Percentiles rank a stretch among this genome's conserved stretches.
phyloP scores from a whole-genome alignment of 2,797 vertebrate genomes.

The Phaenicophaeus curvirostris region DNA sequence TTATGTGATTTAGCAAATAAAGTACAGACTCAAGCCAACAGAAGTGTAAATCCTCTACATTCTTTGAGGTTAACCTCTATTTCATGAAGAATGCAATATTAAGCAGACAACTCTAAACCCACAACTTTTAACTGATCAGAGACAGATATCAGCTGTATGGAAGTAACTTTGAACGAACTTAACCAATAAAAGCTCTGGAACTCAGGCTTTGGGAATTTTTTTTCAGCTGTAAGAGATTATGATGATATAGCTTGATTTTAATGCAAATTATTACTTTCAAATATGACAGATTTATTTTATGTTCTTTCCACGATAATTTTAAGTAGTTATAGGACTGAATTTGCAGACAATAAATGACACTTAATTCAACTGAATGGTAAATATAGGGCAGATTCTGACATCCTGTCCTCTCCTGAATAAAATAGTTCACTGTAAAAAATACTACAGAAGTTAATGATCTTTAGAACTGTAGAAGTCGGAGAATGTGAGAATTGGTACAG shows the following conservation, averaged over 20 bases:
- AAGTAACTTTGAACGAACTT: not conserved
- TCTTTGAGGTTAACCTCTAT: not conserved
- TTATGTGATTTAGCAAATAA: not conserved
- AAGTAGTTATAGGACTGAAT: not conserved
- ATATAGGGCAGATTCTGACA: not conserved
- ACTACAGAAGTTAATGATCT: not conserved
- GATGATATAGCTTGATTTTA: not conserved
- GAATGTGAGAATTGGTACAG: not conserved
- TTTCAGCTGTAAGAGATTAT: not conserved
- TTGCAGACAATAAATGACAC: not conserved
- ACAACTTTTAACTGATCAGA: not conserved
- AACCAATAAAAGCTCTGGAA: not conserved
- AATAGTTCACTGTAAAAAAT: not conserved
- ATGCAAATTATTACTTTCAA: not conserved
- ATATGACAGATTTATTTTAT: not conserved
- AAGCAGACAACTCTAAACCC: not conserved
- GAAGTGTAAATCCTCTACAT: not conserved
- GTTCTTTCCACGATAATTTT: slow-evolving; percentile 7
- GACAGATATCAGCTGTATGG: not conserved
- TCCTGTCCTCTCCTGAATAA: not conserved
- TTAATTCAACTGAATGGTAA: slow-evolving; percentile 6
- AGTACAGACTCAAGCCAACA: not conserved
- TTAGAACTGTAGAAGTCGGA: not conserved
- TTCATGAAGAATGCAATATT: not conserved
- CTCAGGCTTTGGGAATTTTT: not conserved